These are phyloP conservation scores for Dicranocentrus wangi DNA, from an alignment of 2,888 invertebrate species.

Conservation along the genomic window DNA sequence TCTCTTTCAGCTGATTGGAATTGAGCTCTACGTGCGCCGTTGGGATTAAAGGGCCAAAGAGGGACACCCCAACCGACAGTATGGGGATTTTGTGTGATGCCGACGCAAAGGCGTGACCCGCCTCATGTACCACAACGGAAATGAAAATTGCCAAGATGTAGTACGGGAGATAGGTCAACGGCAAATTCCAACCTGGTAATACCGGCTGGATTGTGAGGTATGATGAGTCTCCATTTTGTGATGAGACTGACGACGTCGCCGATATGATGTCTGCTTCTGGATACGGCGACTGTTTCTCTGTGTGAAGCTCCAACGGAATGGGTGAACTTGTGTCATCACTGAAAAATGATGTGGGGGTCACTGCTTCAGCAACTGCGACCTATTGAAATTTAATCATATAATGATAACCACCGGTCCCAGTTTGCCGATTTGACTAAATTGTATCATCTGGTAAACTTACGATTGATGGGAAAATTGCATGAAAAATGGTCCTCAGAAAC, in stretches of 20 bases:
- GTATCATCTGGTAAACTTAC: conserved; percentile 57
- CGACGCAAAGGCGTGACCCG: conserved; percentile 72
- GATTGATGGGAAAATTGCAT: conserved; percentile 69
- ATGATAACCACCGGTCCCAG: background rate
- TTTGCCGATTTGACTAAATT: background rate
- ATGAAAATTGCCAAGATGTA: conserved; percentile 72
- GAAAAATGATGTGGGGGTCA: conserved; percentile 68
- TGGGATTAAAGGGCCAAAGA: conserved; percentile 72
- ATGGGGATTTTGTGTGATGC: conserved; percentile 72
- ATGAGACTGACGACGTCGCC: conserved; percentile 54
- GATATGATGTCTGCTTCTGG: conserved; percentile 71
- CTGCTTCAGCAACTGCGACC: conserved; percentile 70
- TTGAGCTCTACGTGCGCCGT: conserved; percentile 72
- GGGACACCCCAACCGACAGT: conserved; percentile 70
- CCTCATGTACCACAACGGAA: conserved; percentile 72
- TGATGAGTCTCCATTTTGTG: conserved; percentile 20
- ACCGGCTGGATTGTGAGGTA: conserved; percentile 72
- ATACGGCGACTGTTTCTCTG: conserved; percentile 65
- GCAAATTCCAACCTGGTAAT: conserved; percentile 72
- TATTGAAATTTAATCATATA: conserved; percentile 1
- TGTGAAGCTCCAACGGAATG: conserved; percentile 69
- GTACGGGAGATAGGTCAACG: conserved; percentile 71
- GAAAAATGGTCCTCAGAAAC: conserved; percentile 70
- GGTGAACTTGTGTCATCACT: conserved; percentile 29
- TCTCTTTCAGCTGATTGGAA: conserved; percentile 70